Conservation (phyloP, 1,140 invertebrate species). For the Mesaphorura yosii region DNA sequence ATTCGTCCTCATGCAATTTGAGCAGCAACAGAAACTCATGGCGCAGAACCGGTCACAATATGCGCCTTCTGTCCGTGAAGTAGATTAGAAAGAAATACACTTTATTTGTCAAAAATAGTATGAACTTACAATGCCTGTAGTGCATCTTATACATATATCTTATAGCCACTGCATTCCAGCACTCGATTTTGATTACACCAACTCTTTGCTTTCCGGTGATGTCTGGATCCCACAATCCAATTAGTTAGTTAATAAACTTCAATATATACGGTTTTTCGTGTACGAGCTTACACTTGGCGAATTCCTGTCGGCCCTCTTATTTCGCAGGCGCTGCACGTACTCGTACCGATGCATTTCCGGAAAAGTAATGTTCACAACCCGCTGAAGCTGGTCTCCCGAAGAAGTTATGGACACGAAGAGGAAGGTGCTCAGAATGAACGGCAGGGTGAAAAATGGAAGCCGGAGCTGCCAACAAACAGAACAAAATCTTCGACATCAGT, state of each 20-base stretch:
- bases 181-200: not conserved
- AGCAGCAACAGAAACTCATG: not conserved
- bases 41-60: too few relatives aligned
- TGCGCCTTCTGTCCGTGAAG: too few relatives aligned
- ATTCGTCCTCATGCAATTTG: not conserved
- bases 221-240: not conserved
- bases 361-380: conserved; percentile 32
- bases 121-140: not conserved
- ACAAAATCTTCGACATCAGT: conserved; percentile 30
- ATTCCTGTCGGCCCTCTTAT: not conserved
- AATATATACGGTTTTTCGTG: not conserved
- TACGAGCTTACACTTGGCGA: not conserved
- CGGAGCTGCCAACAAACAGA: conserved; percentile 31
- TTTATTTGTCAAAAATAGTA: not conserved
- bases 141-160: not conserved
- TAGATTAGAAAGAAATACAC: not conserved
- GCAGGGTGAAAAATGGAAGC: conserved; percentile 37
- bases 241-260: not conserved
- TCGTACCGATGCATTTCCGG: conserved; percentile 37
- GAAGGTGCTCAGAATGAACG: conserved; percentile 37
- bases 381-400: conserved; percentile 23
- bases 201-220: not conserved
- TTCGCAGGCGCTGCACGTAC: conserved; percentile 6
- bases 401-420: conserved; percentile 36
- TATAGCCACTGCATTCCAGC: not conserved